phyloP scores from a whole-genome alignment of 2,888 invertebrate species.

The Chironomus tentans region DNA sequence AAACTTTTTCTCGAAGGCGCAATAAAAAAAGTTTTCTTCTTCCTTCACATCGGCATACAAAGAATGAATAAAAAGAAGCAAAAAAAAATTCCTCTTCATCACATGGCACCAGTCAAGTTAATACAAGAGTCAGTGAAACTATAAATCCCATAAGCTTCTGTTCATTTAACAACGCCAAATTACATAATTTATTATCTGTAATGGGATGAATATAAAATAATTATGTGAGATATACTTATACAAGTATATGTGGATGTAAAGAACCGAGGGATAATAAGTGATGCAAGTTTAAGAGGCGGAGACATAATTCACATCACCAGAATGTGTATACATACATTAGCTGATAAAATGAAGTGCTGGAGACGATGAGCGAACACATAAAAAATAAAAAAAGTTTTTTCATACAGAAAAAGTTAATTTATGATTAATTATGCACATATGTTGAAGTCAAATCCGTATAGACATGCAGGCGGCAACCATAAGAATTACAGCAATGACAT shows the following conservation, averaged over 20 bases:
- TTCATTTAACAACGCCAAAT: background rate
- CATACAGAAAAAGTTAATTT: conserved; percentile 1
- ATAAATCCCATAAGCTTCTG: background rate
- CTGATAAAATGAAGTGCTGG: too few species aligned
- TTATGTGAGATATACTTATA: conserved; percentile 5
- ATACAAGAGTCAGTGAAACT: too few species aligned
- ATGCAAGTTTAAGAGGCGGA: too few species aligned
- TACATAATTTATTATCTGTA: conserved; percentile 23
- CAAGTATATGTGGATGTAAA: background rate
- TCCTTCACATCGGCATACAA: background rate
- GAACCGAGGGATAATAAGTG: too few species aligned
- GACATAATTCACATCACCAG: too few species aligned
- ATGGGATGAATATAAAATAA: conserved; percentile 24
- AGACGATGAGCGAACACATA: background rate
- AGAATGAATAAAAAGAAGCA: too few species aligned
- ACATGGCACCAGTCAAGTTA: too few species aligned
- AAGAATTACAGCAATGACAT: background rate
- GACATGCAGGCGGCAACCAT: background rate
- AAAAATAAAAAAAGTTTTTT: background rate
- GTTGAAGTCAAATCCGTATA: background rate
- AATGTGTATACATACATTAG: too few species aligned
- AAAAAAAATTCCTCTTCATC: background rate
- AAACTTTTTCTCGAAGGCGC: too few species aligned
- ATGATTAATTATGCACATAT: conserved; percentile 24
- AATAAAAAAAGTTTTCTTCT: background rate